Evolutionary conservation across 2,888 invertebrate species (phyloP), one percentile per base, ranked within the genome.

Genomic region (Megalurothrips usitatus): DNA sequence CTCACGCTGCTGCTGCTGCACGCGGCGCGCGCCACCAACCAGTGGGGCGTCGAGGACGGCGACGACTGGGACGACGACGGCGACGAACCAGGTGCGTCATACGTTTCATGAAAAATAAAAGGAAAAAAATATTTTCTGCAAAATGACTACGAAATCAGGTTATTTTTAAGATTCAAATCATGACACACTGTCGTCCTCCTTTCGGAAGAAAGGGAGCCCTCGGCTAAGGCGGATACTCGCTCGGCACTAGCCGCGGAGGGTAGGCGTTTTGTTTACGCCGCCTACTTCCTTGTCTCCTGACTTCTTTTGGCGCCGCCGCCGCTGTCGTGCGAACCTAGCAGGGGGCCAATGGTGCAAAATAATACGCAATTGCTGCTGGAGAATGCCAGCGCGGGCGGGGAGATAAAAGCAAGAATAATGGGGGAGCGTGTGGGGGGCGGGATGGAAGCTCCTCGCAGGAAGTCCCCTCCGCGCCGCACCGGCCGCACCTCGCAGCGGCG

Each of bases 21-120:
- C 68, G 0, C 26, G 1, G 26, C 68, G 9, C 11, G 6, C 68
- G 68, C 68, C 68, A 26, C 68, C 68, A 75, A 75, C 68, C 26
- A 75, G 68, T 75, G 68, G 68, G 23, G 23, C 12, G 23, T 26
- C 68, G 68, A 75, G 6, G 8, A 14, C 14, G 19, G 26, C 26
- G 68, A 75, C 23, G 68, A 75, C 23, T 75, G 68, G 68, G 68
- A 75, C 68, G 68, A 75, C 23, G 68, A 75, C 23, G 68, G 26
- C 23, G 26, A 75, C 10, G 68, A 75, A 26, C 23, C 68, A 75
- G 68, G 68, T 75, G 26, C 34, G 34, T 43, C n/a, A n/a, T n/a
- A n/a, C n/a, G n/a, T n/a, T n/a, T n/a, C n/a, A n/a, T n/a, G n/a
- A n/a, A n/a, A n/a, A n/a, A n/a, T n/a, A n/a, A n/a, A n/a, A n/a